Evolutionary conservation across 2,888 invertebrate species (phyloP).

Genomic region (Sinohyriopsis cumingii): DNA sequence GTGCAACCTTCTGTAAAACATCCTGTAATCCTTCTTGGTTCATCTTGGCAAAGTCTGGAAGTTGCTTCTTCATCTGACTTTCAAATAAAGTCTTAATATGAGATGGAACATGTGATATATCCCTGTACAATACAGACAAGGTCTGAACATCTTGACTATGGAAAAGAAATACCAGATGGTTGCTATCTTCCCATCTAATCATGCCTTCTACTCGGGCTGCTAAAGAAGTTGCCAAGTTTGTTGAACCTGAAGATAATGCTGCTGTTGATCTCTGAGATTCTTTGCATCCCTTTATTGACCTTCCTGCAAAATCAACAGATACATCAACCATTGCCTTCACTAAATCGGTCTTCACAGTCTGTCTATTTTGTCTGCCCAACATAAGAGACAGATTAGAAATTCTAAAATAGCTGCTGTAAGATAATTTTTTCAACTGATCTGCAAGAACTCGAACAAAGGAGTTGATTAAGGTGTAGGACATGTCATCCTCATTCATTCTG

Average conservation of each 20-base stretch:
- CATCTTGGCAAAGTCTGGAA: slow-evolving; percentile 25
- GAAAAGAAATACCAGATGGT: slow-evolving; percentile 45
- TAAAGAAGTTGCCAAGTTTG: too few species aligned
- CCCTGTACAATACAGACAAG: slow-evolving; percentile 40
- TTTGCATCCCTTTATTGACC: slow-evolving; percentile 10
- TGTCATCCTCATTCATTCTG: slow-evolving; percentile 5
- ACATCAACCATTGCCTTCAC: slow-evolving; percentile 18
- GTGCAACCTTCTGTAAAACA: slow-evolving; percentile 29
- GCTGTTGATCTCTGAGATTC: not conserved
- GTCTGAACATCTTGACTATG: slow-evolving; percentile 47
- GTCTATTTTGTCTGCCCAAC: not conserved
- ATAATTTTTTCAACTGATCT: slow-evolving; percentile 39
- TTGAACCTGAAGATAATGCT: not conserved
- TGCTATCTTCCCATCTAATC: slow-evolving; percentile 52
- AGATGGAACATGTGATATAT: slow-evolving; percentile 24
- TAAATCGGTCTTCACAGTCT: slow-evolving; percentile 11
- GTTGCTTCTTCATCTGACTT: slow-evolving; percentile 38
- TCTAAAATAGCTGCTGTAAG: slow-evolving; percentile 29
- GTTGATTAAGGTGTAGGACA: slow-evolving; percentile 30
- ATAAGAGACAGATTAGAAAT: slow-evolving; percentile 4
- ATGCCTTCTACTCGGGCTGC: slow-evolving; percentile 36
- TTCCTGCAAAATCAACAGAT: slow-evolving; percentile 10
- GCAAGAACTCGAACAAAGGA: slow-evolving; percentile 31
- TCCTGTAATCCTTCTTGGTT: slow-evolving; percentile 22
- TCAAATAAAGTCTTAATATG: slow-evolving; percentile 40